These are phyloP conservation scores for Datnioides undecimradiatus DNA, from an alignment of 2,113 vertebrate genomes.

Conservation along the genomic window DNA sequence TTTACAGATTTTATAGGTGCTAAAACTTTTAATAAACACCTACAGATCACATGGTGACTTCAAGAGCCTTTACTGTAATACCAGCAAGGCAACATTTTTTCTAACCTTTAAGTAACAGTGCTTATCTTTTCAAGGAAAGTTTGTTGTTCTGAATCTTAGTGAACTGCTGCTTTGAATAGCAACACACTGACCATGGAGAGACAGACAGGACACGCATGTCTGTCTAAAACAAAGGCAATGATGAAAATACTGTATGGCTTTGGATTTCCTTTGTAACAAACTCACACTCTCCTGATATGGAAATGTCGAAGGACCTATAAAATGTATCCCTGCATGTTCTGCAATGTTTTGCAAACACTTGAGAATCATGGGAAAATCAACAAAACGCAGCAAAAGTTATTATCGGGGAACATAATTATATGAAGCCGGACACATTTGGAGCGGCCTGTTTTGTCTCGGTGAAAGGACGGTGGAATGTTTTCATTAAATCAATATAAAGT, in stretches of 20 bases:
- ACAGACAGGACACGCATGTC: slow-evolving; percentile 4
- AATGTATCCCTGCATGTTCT: slow-evolving; percentile 20
- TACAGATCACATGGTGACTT: slow-evolving; percentile 19
- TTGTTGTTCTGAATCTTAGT: background rate
- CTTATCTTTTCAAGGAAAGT: slow-evolving; percentile 35
- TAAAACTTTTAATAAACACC: slow-evolving; percentile 12
- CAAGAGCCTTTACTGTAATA: slow-evolving; percentile 1
- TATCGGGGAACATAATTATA: slow-evolving; percentile 11
- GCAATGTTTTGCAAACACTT: too few relatives aligned
- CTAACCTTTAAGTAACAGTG: slow-evolving; percentile 58
- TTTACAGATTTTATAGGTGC: slow-evolving; percentile 1
- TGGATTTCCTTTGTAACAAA: slow-evolving; percentile 11
- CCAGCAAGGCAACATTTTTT: background rate
- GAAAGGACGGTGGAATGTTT: slow-evolving; percentile 47
- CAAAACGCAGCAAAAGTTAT: slow-evolving; percentile 9
- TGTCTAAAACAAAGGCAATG: background rate
- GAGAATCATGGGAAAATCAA: background rate
- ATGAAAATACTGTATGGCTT: slow-evolving; percentile 38
- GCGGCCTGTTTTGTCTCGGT: slow-evolving; percentile 3
- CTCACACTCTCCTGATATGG: background rate
- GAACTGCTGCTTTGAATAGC: slow-evolving; percentile 11
- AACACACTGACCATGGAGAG: slow-evolving; percentile 23
- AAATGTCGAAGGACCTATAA: slow-evolving; percentile 15
- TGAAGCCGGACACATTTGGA: slow-evolving; percentile 12
- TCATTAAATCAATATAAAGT: background rate